Evolutionary conservation across 2,888 invertebrate genomes (phyloP).

Genomic region (Stratiomys singularior): DNA sequence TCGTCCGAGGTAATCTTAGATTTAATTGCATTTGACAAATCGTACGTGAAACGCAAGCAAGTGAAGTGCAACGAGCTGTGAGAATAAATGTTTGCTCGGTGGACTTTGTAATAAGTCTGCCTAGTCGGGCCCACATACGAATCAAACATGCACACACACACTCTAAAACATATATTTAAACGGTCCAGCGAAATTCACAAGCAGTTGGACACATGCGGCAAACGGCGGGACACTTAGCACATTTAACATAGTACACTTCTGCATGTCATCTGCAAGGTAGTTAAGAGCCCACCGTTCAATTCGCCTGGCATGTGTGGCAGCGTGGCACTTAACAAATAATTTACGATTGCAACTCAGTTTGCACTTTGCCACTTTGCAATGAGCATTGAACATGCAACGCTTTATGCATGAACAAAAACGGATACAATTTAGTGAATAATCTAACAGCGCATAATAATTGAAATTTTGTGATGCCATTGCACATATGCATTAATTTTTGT

Average conservation of each 20-base stretch:
- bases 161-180: not conserved
- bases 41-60: conserved; percentile 46
- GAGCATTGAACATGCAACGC: conserved; percentile 49
- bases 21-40: conserved; percentile 52
- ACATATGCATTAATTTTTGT: conserved; percentile 11
- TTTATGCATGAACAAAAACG: not conserved
- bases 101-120: not conserved
- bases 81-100: not conserved
- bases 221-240: conserved; percentile 25
- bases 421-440: not conserved
- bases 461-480: not conserved
- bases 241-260: not conserved
- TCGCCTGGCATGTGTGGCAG: conserved; percentile 2
- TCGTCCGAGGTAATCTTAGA: conserved; percentile 47
- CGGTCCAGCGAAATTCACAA: not conserved
- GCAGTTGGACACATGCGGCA: not conserved
- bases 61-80: conserved; percentile 38
- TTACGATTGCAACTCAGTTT: conserved; percentile 50
- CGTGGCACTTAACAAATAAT: conserved; percentile 47
- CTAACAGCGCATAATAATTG: conserved; percentile 5
- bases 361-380: conserved; percentile 48
- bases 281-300: not conserved
- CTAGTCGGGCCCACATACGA: not conserved
- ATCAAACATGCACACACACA: no score
- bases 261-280: conserved; percentile 17